Evolutionary conservation across 2,113 vertebrate species (phyloP), one percentile per base, ranked within the genome.

Genomic region (Calyptommatus sinebrachiatus): DNA sequence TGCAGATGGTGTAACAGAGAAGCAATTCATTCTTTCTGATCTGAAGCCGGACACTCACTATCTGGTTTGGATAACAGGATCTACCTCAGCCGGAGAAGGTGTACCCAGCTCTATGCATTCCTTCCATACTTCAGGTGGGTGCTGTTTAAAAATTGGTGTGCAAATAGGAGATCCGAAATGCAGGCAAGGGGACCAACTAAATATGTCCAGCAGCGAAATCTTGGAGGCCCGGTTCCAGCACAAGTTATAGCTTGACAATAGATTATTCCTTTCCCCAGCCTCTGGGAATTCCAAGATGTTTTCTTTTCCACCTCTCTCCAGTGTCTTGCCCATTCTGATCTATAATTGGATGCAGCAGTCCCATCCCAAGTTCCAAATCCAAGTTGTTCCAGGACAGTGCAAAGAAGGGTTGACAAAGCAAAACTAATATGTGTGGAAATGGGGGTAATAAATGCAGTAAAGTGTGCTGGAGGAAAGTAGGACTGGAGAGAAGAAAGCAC

Each of bases 91-190:
- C 0, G 92, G 92, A 69, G 85, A 88, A 78, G 90, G 92, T 3
- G 83, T 81, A 1, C 71, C 86, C 6, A 88, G 91, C 26, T 78
- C 61, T 29, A 61, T 61, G 63, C 86, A 92, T 53, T 16, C 18
- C 35, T 78, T 93, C 71, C 78, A 84, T 29, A 87, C 87, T 0
- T 86, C 88, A 88, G 90, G 92, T 93, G 86, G 24, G 77, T 57
- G 65, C 1, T 28, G 10, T 31, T 29, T 72, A 28, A 41, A 53
- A 28, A 8, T 24, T 7, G 1, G 48, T 2, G 7, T 41, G 16
- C 22, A 31, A 31, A 14, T 5, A 71, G 60, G 68, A 72, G 46
- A 1, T 16, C 12, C 14, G 1, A 11, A 29, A 1, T 46, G 6
- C 1, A 1, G 7, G 35, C 12, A 48, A 20, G 8, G 21, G 12